Evolutionary conservation across 2,113 vertebrate genomes (phyloP).

Genomic region (Xiphias gladius): DNA sequence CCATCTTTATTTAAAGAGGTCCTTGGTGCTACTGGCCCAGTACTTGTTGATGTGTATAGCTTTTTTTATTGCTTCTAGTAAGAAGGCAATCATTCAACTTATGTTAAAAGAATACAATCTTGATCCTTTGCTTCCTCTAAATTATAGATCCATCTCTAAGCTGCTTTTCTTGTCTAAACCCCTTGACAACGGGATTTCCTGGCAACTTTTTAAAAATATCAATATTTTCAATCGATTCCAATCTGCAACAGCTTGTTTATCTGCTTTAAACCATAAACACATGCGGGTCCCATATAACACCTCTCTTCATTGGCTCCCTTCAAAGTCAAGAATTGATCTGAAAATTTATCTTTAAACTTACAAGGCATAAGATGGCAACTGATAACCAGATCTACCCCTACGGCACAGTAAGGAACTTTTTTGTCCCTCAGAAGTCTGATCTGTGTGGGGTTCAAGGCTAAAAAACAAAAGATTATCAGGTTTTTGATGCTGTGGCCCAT

Average conservation of each 20-base stretch:
- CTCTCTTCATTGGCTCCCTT: neutral
- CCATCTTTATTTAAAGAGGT: neutral
- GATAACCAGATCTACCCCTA: neutral
- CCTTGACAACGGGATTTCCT: neutral
- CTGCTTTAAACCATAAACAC: slow-evolving; percentile 10
- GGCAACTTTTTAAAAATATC: slow-evolving; percentile 40
- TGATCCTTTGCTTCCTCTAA: neutral
- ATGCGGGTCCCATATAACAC: neutral
- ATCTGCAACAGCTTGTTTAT: slow-evolving; percentile 40
- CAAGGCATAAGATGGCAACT: neutral
- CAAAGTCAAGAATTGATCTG: neutral
- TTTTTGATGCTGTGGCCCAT: neutral
- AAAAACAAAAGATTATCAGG: neutral
- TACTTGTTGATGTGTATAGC: neutral
- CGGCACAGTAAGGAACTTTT: neutral
- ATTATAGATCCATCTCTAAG: slow-evolving; percentile 21
- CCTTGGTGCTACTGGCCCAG: neutral
- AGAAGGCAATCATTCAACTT: neutral
- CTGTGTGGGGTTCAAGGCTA: neutral
- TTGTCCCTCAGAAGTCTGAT: neutral
- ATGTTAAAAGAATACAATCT: neutral
- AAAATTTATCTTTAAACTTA: neutral
- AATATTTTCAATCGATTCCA: slow-evolving; percentile 51
- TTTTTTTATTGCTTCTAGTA: neutral
- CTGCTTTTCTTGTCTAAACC: slow-evolving; percentile 27